Conservation (phyloP, 2,888 invertebrate species). For the Cephus sareptanus region DNA sequence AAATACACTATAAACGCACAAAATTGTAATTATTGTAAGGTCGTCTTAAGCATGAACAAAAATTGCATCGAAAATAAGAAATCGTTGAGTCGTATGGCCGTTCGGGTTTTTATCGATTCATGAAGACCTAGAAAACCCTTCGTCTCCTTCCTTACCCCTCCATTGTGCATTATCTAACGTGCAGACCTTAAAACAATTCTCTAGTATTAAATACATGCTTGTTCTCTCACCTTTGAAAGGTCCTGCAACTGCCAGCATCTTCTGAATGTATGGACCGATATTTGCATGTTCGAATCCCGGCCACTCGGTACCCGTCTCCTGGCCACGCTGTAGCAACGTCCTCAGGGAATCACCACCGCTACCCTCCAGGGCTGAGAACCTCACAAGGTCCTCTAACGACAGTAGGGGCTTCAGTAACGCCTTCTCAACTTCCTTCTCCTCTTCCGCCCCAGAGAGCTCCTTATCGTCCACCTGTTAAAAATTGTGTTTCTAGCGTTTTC, state of each 20-base stretch:
- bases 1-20: neutral
- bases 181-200: neutral
- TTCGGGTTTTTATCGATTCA: conserved; percentile 61
- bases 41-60: neutral
- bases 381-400: conserved; percentile 72
- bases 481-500: conserved; percentile 42
- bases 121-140: conserved; percentile 52
- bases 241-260: conserved; percentile 65
- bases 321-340: conserved; percentile 67
- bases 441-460: conserved; percentile 71
- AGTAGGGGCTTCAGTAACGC: conserved; percentile 70
- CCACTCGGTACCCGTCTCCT: conserved; percentile 67
- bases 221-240: conserved; percentile 57
- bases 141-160: conserved; percentile 1
- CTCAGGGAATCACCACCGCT: conserved; percentile 68
- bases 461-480: conserved; percentile 69
- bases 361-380: conserved; percentile 68
- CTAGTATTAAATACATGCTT: neutral
- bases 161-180: neutral
- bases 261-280: conserved; percentile 70
- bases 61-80: neutral
- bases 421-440: conserved; percentile 73
- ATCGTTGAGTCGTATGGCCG: neutral
- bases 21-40: neutral
- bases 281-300: conserved; percentile 67